Evolutionary conservation across 2,797 vertebrate genomes (phyloP).

Genomic region (Chelidonichthys spinosus): DNA sequence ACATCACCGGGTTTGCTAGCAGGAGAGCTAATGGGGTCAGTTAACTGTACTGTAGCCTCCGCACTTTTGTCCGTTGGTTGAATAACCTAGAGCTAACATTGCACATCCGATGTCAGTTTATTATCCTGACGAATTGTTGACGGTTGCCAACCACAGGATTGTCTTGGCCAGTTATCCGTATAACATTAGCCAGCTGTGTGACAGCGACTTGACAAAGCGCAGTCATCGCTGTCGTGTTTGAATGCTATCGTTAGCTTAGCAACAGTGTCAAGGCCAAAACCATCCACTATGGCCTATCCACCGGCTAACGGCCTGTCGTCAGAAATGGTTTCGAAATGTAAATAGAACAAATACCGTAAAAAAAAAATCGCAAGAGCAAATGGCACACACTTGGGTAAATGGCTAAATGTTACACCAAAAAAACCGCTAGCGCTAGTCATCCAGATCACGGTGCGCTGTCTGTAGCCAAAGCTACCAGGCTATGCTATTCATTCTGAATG

Average conservation of each 20-base stretch:
- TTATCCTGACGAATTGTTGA: background rate
- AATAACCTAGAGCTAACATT: background rate
- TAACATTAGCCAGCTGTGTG: conserved; percentile 31
- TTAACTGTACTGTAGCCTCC: conserved; percentile 54
- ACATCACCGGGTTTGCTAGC: conserved; percentile 45
- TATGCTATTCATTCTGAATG: conserved; percentile 56
- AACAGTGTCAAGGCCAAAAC: conserved; percentile 73
- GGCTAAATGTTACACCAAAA: background rate
- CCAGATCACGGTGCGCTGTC: conserved; percentile 19
- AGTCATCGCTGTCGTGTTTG: conserved; percentile 72
- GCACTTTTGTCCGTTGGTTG: conserved; percentile 42
- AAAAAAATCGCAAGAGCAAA: background rate
- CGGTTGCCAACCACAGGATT: conserved; percentile 20
- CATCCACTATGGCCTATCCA: conserved; percentile 55
- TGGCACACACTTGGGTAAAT: rapidly evolving
- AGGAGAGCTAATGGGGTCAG: conserved; percentile 73
- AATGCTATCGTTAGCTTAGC: conserved; percentile 75
- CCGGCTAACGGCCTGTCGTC: background rate
- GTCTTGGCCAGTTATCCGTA: conserved; percentile 1
- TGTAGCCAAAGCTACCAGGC: conserved; percentile 50
- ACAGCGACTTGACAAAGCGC: conserved; percentile 75
- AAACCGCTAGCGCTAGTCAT: background rate
- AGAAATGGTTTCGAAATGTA: background rate
- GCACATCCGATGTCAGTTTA: background rate
- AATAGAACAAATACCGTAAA: rapidly evolving